Base-by-base conservation (phyloP, 2,113 vertebrate species). In the Microtus pennsylvanicus region DNA sequence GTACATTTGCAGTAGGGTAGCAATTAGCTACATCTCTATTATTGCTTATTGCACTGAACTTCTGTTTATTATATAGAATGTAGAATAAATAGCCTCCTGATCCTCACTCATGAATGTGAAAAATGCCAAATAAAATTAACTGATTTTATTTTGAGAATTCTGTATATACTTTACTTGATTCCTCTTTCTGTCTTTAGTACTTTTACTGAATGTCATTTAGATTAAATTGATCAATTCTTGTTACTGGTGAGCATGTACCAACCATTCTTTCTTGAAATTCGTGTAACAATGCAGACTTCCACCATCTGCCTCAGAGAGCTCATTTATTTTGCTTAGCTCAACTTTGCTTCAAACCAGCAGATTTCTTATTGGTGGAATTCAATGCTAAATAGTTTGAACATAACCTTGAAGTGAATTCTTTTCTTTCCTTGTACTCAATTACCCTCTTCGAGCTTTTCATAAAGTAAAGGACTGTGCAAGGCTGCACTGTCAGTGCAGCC, bases 351-450 rank as follows among this genome's bases (percentile, higher is more conserved):
- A 96, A 95, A 47, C 35, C 42, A 94, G 61, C 26, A 61, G 61
- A 87, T 45, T 95, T 83, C 50, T 89, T 81, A 89, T 35, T 94
- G 91, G 86, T 91, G 7, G 45, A 93, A 96, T 93, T 95, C 95
- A 95, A 22, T 95, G 82, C 90, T 97, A 97, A 97, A 92, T 78
- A 96, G 87, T 90, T 90, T 86, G 80, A 96, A 91, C 75, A 87
- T 96, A 97, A 96, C 91, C 91, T 97, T 97, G 97, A 95, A 97
- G 63, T 97, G 89, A 96, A 96, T 95, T 95, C 38, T 94, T 94
- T 93, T 87, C 67, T 96, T 87, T 76, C 38, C 94, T 97, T 97
- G 86, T 95, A 96, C 91, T 97, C 92, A 97, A 76, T 97, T 97
- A 89, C 91, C 55, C 52, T 96, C 58, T 92, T 72, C 82, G 82